Evolutionary conservation across 2,113 vertebrate species (phyloP), one percentile per base, ranked within the genome.

Genomic region (Axis porcinus): DNA sequence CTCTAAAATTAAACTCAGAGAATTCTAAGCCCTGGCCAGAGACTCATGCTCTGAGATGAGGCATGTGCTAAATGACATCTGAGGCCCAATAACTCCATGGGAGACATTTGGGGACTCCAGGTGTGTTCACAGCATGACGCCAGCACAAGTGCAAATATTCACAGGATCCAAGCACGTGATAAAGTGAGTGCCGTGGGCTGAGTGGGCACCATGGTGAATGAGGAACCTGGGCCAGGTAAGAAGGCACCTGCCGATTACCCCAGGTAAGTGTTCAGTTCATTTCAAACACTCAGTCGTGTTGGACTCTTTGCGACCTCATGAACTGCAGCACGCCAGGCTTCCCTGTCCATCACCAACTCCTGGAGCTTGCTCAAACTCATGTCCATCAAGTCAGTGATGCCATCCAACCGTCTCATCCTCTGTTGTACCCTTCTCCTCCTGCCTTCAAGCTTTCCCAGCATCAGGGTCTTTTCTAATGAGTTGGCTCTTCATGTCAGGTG

Each of bases 171-270:
- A 47, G 50, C 2, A 2, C 8, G 1, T 4, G 28, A n/a, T 10
- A 4, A 6, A 36, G 40, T 12, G 33, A 28, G 25, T 16, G 78
- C 11, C 0, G 1, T 4, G 36, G 94, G 27, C 88, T 33, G 64
- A 55, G n/a, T 14, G 14, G 55, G 57, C 17, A 23, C 40, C 2
- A 0, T 1, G 4, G 10, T 1, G 8, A 23, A 13, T 7, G 52
- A 43, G 52, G 36, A 54, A 1, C 9, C 15, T 1, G 10, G 7
- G 19, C 81, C 45, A 55, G 70, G 36, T 11, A 15, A 27, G 28
- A 62, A 8, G 21, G 17, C 2, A 13, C 9, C 45, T 50, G 33
- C 52, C 5, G 2, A 1, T 33, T 10, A 23, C 54, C 25, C n/a
- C 67, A 40, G 67, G 36, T 40, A 74, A 25, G 36, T 40, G 67